phyloP scores from a whole-genome alignment of 2,113 vertebrate genomes.

The Gopherus flavomarginatus region DNA sequence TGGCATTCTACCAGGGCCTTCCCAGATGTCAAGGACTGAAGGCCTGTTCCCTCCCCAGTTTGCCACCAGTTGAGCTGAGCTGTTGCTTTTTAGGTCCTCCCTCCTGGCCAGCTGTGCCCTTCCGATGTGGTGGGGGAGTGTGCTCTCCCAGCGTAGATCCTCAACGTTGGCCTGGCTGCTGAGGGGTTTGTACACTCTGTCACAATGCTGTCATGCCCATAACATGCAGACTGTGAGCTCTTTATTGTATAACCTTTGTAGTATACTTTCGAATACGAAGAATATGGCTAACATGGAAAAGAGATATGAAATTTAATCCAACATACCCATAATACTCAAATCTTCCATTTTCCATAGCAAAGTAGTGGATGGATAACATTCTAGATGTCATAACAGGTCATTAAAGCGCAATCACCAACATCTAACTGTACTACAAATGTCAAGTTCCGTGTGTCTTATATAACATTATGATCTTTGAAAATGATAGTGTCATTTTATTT shows the following conservation, averaged over 20 bases:
- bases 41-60: neutral
- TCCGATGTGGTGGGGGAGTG: neutral
- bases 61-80: neutral
- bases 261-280: neutral
- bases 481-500: neutral
- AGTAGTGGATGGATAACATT: neutral
- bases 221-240: neutral
- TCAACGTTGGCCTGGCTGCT: neutral
- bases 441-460: constrained; percentile 16
- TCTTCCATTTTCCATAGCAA: neutral
- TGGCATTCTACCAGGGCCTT: neutral
- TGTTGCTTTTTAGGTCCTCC: neutral
- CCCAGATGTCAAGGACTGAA: neutral
- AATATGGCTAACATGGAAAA: neutral
- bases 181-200: neutral
- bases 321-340: neutral
- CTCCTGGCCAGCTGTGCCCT: neutral
- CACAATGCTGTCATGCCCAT: neutral
- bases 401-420: constrained; percentile 24
- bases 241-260: neutral
- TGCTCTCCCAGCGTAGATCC: neutral
- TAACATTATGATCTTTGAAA: constrained; percentile 31
- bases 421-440: constrained; percentile 22
- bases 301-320: constrained; percentile 6
- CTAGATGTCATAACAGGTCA: neutral